Evolutionary conservation across 1,140 invertebrate species (phyloP), one percentile per base, ranked within the genome.

Genomic region (Diachasmimorpha longicaudata): DNA sequence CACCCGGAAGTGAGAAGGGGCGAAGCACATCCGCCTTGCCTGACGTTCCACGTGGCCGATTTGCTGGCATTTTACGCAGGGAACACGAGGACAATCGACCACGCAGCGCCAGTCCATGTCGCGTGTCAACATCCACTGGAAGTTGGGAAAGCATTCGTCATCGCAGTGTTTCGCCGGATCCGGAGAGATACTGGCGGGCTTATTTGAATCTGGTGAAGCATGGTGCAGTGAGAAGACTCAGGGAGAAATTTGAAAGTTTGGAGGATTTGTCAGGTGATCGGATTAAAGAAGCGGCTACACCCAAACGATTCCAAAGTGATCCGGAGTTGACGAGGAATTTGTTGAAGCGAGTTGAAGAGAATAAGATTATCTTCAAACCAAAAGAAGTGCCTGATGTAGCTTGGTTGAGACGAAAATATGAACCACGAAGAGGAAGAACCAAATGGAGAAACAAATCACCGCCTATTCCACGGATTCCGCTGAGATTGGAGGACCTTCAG

Each of bases 201-300:
- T 93, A 93, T 80, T 84, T 94, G 70, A 92, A 92, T 70, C 89
- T 93, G 39, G 92, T 93, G 4, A 93, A 93, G 76, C 91, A 92
- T 46, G 95, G 95, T 0, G 93, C 95, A 79, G 95, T 97, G 11
- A 90, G 90, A 23, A 92, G 93, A 79, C 89, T 96, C 0, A 92
- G 92, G 31, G 91, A 92, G 55, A 93, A 93, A 75, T 96, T 95
- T 81, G 95, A 96, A 84, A 91, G 91, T 70, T 86, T 91, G 76
- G 91, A 91, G 46, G 90, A 91, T 63, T 83, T 89, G 69, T 83
- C 91, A 81, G 58, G 77, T 19, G 74, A 67, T 4, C 73, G 70
- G 4, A 77, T 36, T 19, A 79, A 82, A 58, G 16, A 83, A 13
- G 55, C 80, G 0, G 89, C 88, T 14, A 83, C 87, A 48, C 85